Percentiles rank a stretch among this genome's conserved stretches.
These are phyloP conservation scores for Prolemur simus DNA, from an alignment of 2,113 vertebrate species.

Conservation along the genomic window DNA sequence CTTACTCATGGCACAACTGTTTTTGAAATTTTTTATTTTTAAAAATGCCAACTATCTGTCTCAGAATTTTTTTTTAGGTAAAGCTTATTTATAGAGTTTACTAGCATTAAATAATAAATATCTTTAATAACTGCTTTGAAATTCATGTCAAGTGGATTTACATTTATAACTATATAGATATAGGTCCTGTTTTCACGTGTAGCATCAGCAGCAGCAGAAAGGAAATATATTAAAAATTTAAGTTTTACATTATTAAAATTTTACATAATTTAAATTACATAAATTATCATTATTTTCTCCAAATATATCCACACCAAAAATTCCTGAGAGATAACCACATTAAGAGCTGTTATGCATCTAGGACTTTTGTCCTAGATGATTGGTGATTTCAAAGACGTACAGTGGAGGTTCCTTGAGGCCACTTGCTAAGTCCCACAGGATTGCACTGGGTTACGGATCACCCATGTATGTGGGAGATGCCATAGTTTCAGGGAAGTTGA, in stretches of 20 bases:
- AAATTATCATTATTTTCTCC: not conserved
- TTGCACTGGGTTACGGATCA: not conserved
- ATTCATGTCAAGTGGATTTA: conserved; percentile 16
- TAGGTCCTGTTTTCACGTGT: not conserved
- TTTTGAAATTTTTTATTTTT: conserved; percentile 2
- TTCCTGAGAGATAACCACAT: not conserved
- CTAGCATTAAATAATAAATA: not conserved
- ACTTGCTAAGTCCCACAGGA: not conserved
- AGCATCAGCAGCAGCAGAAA: not conserved
- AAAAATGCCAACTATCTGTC: not conserved
- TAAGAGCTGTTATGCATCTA: not conserved
- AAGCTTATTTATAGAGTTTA: not conserved
- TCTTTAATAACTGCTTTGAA: conserved; percentile 21
- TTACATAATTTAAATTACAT: not conserved
- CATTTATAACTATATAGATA: not conserved
- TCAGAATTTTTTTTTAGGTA: not conserved
- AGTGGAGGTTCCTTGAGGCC: not conserved
- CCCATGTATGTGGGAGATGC: no score
- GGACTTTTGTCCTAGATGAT: not conserved
- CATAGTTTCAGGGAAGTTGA: not conserved
- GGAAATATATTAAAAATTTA: not conserved
- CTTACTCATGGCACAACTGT: not conserved
- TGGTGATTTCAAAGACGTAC: not conserved
- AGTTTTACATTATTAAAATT: not conserved
- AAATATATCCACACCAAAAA: not conserved